Base-by-base conservation (phyloP, 2,888 invertebrate genomes). In the Eumerus sabulonum region DNA sequence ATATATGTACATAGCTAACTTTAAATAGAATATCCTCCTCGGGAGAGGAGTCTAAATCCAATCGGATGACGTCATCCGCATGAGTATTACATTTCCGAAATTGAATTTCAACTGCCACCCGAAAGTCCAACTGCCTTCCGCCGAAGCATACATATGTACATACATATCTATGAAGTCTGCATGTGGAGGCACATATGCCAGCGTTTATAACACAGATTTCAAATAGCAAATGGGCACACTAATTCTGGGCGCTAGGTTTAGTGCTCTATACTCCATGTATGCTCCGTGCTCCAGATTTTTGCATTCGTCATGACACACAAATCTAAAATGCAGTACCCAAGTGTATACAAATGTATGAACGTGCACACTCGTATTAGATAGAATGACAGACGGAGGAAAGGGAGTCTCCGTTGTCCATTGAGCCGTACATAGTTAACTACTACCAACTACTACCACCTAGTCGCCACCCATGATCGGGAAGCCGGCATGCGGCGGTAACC, bases 401-500 rank as follows among this genome's bases (percentile, higher is more conserved):
- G 38, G 35, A 17, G 70, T 59, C 62, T 70, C 35, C 62, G 47
- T 7, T 64, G 64, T 59, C 63, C 72, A 64, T 72, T 72, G 57
- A 64, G 72, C 57, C 64, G 64, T 57, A 16, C 56, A 71, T 19
- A 71, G 72, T 63, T 51, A 59, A 59, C 68, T 51, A 42, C 40
- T 40, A 27, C 5, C 40, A 9, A 38, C n/a, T 57, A 64, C 64
- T 64, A 51, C 48, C 18, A 53, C 14, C 19, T 17, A 62, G 38
- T 16, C 50, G 42, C 60, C 53, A 50, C 54, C 57, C 57, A 64
- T 72, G 72, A 72, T 72, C 64, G 64, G 72, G 3, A 38, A 42
- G 40, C 60, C 76, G 81, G 83, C 82, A 73, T 79, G 51, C 66
- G 62, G 79, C 62, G 73, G 68, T 63, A 59, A 57, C 45, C 7